Conservation (phyloP, 2,888 invertebrate species). For the Coenonympha arcania region DNA sequence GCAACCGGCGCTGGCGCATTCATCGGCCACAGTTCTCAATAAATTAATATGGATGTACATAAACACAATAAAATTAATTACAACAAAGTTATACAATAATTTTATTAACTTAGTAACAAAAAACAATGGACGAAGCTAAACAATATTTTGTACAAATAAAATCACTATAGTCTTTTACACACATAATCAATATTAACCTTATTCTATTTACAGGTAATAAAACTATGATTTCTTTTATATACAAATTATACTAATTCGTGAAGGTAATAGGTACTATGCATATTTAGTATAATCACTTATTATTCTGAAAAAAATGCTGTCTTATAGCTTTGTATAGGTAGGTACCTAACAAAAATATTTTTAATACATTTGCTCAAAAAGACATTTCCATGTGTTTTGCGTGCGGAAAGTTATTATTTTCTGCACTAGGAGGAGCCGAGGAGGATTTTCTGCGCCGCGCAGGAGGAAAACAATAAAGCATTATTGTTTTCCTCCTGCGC, state of each 20-base stretch:
- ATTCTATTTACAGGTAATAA: slow-evolving; percentile 6
- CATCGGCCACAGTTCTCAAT: too few species aligned
- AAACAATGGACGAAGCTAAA: slow-evolving; percentile 23
- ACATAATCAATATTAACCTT: slow-evolving; percentile 6
- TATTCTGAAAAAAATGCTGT: background rate
- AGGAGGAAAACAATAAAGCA: too few species aligned
- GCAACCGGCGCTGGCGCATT: too few species aligned
- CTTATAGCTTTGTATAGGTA: too few species aligned
- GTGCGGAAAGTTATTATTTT: too few species aligned
- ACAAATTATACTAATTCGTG: slow-evolving; percentile 5
- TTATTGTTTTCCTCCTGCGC: too few species aligned
- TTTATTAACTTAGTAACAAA: slow-evolving; percentile 19
- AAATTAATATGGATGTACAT: slow-evolving; percentile 16
- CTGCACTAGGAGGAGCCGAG: too few species aligned
- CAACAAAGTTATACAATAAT: slow-evolving; percentile 14
- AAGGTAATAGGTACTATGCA: slow-evolving; percentile 16
- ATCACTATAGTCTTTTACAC: slow-evolving; percentile 19
- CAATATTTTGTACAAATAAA: slow-evolving; percentile 26
- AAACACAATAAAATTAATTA: slow-evolving; percentile 11
- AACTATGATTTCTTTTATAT: background rate
- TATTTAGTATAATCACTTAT: background rate
- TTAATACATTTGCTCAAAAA: too few species aligned
- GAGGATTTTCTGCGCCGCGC: too few species aligned
- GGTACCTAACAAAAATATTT: too few species aligned
- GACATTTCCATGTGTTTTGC: too few species aligned